Conservation (phyloP, 2,797 vertebrate species). For the Rhynchonycteris naso region DNA sequence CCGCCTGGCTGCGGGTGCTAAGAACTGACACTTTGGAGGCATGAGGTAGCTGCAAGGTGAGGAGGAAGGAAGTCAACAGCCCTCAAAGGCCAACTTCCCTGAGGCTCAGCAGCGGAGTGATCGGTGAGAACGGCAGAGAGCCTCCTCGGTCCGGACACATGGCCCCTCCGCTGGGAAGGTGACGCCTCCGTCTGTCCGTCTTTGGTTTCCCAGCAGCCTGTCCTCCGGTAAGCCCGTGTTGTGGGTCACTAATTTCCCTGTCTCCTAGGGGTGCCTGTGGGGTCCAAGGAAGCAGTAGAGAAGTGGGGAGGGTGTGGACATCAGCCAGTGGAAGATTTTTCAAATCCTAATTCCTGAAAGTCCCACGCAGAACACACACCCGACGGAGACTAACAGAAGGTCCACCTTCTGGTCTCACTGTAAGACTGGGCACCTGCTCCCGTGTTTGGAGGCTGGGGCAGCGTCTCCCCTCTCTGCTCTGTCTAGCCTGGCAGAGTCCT, state of each 20-base stretch:
- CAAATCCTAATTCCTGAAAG: no score
- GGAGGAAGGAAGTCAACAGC: neutral
- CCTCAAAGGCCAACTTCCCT: neutral
- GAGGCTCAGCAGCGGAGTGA: rapidly evolving
- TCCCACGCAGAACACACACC: no score
- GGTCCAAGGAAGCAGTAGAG: neutral
- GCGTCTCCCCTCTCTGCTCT: no score
- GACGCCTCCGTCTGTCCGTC: neutral
- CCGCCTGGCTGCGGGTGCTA: neutral
- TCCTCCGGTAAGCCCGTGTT: rapidly evolving
- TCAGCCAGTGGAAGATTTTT: no score
- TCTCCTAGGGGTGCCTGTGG: rapidly evolving
- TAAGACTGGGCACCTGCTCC: no score
- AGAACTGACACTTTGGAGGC: neutral
- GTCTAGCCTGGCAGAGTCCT: no score
- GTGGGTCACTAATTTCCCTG: rapidly evolving
- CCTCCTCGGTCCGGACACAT: rapidly evolving
- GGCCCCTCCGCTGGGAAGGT: rapidly evolving
- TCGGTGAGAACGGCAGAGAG: neutral
- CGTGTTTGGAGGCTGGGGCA: no score
- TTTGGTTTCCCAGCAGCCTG: neutral
- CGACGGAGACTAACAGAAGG: no score
- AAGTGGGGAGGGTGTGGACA: rapidly evolving
- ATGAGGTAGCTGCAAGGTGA: neutral
- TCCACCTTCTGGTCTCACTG: no score